phyloP scores from a whole-genome alignment of 2,113 vertebrate genomes.

The Taurulus bubalis region DNA sequence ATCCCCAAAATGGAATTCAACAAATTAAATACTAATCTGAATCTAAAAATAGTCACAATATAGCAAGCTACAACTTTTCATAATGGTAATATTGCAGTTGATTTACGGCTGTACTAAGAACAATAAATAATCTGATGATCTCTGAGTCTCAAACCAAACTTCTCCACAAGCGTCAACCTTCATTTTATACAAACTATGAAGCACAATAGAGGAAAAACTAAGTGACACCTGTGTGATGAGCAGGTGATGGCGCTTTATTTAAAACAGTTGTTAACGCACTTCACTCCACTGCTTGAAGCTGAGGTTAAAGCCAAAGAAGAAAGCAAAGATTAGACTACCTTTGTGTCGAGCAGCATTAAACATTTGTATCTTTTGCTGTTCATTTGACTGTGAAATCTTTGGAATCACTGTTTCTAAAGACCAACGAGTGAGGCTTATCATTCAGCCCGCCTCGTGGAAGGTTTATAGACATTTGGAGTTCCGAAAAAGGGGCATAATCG shows the following conservation, averaged over 20 bases:
- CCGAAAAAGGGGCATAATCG: slow-evolving; percentile 3
- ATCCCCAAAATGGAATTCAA: not conserved
- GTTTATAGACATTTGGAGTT: slow-evolving; percentile 21
- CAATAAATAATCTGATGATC: not conserved
- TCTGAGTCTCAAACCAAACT: not conserved
- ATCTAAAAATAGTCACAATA: not conserved
- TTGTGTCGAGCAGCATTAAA: slow-evolving; percentile 90
- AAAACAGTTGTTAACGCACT: slow-evolving; percentile 77
- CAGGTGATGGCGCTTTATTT: slow-evolving; percentile 87
- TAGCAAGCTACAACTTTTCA: not conserved
- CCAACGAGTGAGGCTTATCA: slow-evolving; percentile 81
- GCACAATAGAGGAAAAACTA: slow-evolving; percentile 68
- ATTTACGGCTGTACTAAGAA: not conserved
- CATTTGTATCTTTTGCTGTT: slow-evolving; percentile 95
- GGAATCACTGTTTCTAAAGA: slow-evolving; percentile 89
- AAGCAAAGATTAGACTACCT: slow-evolving; percentile 88
- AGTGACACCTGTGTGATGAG: slow-evolving; percentile 86
- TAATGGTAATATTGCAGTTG: not conserved
- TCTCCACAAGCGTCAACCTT: not conserved
- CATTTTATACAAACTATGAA: slow-evolving; percentile 28
- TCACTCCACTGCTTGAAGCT: slow-evolving; percentile 74
- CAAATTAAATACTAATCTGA: not conserved
- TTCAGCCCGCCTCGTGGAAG: slow-evolving; percentile 21
- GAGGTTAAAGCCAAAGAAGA: slow-evolving; percentile 86
- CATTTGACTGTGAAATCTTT: slow-evolving; percentile 97